These are phyloP conservation scores for Neelides folsomi DNA, from an alignment of 2,888 invertebrate species.

Conservation along the genomic window DNA sequence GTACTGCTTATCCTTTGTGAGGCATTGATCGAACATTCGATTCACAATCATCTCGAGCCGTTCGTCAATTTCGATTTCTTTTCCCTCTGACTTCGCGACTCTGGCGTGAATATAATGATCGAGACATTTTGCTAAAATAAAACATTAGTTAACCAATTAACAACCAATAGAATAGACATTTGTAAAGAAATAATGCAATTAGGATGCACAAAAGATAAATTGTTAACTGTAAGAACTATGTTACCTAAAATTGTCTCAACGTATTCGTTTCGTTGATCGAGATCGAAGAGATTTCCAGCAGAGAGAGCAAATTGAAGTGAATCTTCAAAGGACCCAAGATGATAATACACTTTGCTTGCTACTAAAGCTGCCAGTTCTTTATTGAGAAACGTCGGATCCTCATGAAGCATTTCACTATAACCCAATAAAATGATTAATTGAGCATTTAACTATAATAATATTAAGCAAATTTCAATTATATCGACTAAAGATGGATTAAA, in stretches of 20 bases:
- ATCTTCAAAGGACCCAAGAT: slow-evolving; percentile 91
- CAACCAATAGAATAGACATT: too few relatives aligned
- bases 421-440: slow-evolving; percentile 6
- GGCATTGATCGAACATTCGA: slow-evolving; percentile 90
- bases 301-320: slow-evolving; percentile 94
- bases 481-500: not conserved
- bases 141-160: slow-evolving; percentile 4
- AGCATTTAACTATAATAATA: not conserved
- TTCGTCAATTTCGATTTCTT: slow-evolving; percentile 55
- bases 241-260: slow-evolving; percentile 83
- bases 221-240: slow-evolving; percentile 16
- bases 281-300: slow-evolving; percentile 87
- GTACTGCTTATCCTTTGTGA: slow-evolving; percentile 77
- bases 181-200: not conserved
- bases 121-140: slow-evolving; percentile 72
- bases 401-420: slow-evolving; percentile 76
- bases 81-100: slow-evolving; percentile 53
- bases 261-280: slow-evolving; percentile 85
- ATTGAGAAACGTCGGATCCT: slow-evolving; percentile 62
- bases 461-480: not conserved
- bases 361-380: slow-evolving; percentile 89
- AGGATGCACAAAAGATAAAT: slow-evolving; percentile 1
- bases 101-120: slow-evolving; percentile 81
- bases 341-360: slow-evolving; percentile 96
- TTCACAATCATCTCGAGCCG: slow-evolving; percentile 86